Percentiles rank a stretch among this genome's conserved stretches.
Evolutionary conservation across 2,888 invertebrate species (phyloP).

Genomic region (Prosapia bicincta): DNA sequence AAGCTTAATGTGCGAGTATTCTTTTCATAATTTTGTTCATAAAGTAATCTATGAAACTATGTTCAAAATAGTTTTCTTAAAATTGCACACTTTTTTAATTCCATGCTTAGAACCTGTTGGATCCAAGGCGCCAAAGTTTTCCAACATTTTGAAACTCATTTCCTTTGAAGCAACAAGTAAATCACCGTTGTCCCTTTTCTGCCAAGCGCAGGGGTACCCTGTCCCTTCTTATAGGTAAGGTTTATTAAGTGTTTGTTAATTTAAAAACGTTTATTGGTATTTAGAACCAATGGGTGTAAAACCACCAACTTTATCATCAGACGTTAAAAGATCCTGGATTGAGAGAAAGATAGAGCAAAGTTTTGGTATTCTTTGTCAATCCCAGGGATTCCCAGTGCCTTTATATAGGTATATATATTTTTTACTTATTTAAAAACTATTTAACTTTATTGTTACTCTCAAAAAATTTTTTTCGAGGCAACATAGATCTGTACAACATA

Average conservation of each 20-base stretch:
- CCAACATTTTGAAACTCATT: conserved; percentile 49
- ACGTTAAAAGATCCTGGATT: conserved; percentile 36
- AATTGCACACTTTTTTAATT: background rate
- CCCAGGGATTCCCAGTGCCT: conserved; percentile 56
- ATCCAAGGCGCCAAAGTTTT: conserved; percentile 58
- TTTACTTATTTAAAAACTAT: background rate
- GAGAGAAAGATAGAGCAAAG: conserved; percentile 32
- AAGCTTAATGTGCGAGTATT: no score
- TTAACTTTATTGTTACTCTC: no score
- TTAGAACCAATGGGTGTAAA: conserved; percentile 53
- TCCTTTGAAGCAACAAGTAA: conserved; percentile 50
- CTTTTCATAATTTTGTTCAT: no score
- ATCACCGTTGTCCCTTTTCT: conserved; percentile 60
- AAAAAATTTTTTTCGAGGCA: no score
- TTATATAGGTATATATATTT: conserved; percentile 50
- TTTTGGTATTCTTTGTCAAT: conserved; percentile 49
- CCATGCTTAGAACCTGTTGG: conserved; percentile 51
- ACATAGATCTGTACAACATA: no score
- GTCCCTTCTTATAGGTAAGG: conserved; percentile 65
- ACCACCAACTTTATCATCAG: conserved; percentile 55
- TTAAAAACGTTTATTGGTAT: background rate
- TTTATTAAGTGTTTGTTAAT: conserved; percentile 40
- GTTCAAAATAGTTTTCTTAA: no score
- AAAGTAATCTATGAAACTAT: no score
- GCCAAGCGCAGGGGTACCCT: conserved; percentile 74